These are phyloP conservation scores for Caiman crocodilus DNA, from an alignment of 2,797 vertebrate genomes.

Conservation along the genomic window DNA sequence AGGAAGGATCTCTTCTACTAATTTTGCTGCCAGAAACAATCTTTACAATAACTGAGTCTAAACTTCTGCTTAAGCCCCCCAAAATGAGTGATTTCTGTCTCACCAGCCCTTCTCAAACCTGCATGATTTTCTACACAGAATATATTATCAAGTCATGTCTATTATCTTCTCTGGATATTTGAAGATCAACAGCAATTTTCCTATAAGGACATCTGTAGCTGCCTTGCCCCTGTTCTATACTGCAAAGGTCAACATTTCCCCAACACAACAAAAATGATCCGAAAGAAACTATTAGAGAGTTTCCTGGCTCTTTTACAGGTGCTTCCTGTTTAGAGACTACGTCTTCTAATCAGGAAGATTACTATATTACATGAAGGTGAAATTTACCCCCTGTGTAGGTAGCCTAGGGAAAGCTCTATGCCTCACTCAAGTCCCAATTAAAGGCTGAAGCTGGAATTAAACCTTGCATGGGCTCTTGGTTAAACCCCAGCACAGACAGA, in stretches of 20 bases:
- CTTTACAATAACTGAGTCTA: background rate
- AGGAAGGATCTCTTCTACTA: too few relatives aligned
- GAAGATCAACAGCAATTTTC: background rate
- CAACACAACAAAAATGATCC: background rate
- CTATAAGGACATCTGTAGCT: background rate
- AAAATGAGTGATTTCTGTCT: background rate
- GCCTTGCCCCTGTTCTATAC: background rate
- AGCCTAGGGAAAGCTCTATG: background rate
- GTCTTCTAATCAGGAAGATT: background rate
- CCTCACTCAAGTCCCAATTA: background rate
- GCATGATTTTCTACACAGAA: background rate
- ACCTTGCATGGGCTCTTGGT: background rate
- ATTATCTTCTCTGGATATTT: background rate
- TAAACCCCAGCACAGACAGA: too few relatives aligned
- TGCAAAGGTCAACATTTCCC: background rate
- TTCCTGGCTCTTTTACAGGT: background rate
- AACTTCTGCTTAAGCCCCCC: background rate
- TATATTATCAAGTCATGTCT: fast-evolving
- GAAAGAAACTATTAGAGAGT: background rate
- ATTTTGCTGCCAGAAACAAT: background rate
- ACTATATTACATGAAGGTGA: background rate
- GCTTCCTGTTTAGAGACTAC: background rate
- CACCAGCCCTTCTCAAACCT: background rate
- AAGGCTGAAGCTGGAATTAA: background rate
- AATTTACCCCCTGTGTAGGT: background rate